Evolutionary conservation across 2,113 vertebrate species (phyloP).

Genomic region (Phycodurus eques): DNA sequence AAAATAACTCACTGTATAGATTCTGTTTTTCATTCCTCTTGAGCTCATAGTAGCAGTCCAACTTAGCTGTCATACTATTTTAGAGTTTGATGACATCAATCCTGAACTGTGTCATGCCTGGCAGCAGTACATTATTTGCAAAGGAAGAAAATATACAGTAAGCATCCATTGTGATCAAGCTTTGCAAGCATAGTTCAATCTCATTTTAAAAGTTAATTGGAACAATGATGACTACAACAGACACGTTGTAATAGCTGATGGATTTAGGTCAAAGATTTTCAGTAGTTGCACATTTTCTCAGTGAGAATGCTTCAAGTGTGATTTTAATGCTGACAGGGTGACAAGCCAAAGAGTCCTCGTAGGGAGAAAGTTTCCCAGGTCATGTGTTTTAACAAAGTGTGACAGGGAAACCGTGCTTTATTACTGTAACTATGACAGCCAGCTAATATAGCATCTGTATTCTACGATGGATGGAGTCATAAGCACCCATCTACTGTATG

Average conservation of each 20-base stretch:
- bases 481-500: neutral
- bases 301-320: slow-evolving; percentile 6
- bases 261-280: slow-evolving; percentile 10
- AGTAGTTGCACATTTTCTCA: slow-evolving; percentile 11
- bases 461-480: neutral
- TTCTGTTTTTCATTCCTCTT: slow-evolving; percentile 33
- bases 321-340: slow-evolving; percentile 14
- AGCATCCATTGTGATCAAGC: neutral
- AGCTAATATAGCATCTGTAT: neutral
- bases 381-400: slow-evolving; percentile 1
- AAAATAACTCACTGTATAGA: slow-evolving; percentile 52
- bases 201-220: slow-evolving; percentile 15
- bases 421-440: neutral
- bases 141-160: slow-evolving; percentile 27
- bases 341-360: neutral
- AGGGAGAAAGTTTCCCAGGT: slow-evolving; percentile 2
- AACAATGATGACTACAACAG: slow-evolving; percentile 11
- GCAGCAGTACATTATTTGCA: slow-evolving; percentile 32
- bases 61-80: slow-evolving; percentile 38
- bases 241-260: slow-evolving; percentile 3
- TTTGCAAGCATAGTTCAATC: slow-evolving; percentile 14
- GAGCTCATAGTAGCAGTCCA: slow-evolving; percentile 48
- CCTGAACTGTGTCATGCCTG: slow-evolving; percentile 25
- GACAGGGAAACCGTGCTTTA: slow-evolving; percentile 1
- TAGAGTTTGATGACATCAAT: slow-evolving; percentile 54